A percentile compares a stretch with the other conserved stretches of the same genome.
Conservation (phyloP, 2,113 vertebrate genomes). For the Xyrauchen texanus region DNA sequence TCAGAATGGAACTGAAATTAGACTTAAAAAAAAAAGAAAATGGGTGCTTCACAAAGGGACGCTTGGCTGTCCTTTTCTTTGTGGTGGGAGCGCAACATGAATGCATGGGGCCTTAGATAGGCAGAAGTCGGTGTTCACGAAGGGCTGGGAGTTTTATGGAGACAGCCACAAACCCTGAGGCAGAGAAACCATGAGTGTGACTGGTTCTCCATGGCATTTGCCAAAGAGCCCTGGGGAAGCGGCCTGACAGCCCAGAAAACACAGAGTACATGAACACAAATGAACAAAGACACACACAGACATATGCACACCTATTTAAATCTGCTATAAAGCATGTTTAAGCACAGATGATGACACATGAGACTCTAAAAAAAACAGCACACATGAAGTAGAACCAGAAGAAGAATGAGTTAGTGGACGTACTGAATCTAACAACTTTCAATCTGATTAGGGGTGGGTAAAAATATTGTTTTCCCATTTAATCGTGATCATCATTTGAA, state of each 20-base stretch:
- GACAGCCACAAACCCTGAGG: conserved; percentile 63
- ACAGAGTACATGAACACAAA: conserved; percentile 24
- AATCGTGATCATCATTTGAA: too few relatives aligned
- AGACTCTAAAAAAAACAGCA: background rate
- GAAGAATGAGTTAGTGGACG: background rate
- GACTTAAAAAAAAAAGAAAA: conserved; percentile 29
- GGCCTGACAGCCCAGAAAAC: conserved; percentile 30
- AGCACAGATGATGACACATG: background rate
- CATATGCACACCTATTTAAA: too few relatives aligned
- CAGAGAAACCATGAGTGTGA: conserved; percentile 49
- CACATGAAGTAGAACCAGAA: background rate
- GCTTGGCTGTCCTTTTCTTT: conserved; percentile 34
- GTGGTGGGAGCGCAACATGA: conserved; percentile 4
- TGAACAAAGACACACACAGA: background rate
- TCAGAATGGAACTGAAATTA: conserved; percentile 57
- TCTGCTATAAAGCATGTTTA: background rate
- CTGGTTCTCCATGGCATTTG: conserved; percentile 13
- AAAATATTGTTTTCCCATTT: too few relatives aligned
- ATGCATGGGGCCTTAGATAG: conserved; percentile 74
- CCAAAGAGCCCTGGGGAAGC: conserved; percentile 1
- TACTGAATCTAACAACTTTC: too few relatives aligned
- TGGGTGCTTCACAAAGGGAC: background rate
- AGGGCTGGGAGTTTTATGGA: conserved; percentile 57
- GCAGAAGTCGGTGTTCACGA: conserved; percentile 68
- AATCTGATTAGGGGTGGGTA: too few relatives aligned